Evolutionary conservation across 1,140 invertebrate species (phyloP), one percentile per base, ranked within the genome.

Genomic region (Bombus haemorrhoidalis): DNA sequence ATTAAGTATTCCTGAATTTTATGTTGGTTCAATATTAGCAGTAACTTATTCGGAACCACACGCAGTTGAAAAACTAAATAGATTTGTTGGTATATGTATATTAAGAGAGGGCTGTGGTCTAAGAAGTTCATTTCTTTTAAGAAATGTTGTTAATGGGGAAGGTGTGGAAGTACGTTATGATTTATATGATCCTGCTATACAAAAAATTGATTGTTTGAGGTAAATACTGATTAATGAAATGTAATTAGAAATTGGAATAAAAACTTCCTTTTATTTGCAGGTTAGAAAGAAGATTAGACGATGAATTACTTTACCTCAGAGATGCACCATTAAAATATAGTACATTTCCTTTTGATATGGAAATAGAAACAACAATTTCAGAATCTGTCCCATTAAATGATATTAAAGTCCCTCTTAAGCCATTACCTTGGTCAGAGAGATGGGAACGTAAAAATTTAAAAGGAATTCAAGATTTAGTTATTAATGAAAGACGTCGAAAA

Each of bases 71-170:
- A 99, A 99, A 95, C 95, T 95, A 1, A 98, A 97, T 92, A 96
- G 97, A 92, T 99, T 99, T 96, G 97, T 99, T 79, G 99, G 99
- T 8, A 99, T 99, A 92, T 99, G 99, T 92, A 99, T 99, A 91
- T 95, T 98, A 83, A 95, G 98, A 90, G 96, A 96, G 83, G 97
- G 97, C 4, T 96, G 96, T 94, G 99, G 99, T 1, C 95, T 99
- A 2, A 95, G 97, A 87, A 96, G 98, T 75, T 96, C 96, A 66
- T 99, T 99, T 92, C 97, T 97, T 53, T 94, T 99, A 8, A 96
- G 99, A 92, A 99, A 99, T 96, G 96, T 99, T 32, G 96, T 99
- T 78, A 98, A 99, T 94, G 96, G 98, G 91, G 97, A 97, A 96
- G 98, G 98, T 64, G 95, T 99, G 77, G 97, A 99, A 96, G 96